Conservation (phyloP, 2,113 vertebrate genomes). For the Eptesicus fuscus region DNA sequence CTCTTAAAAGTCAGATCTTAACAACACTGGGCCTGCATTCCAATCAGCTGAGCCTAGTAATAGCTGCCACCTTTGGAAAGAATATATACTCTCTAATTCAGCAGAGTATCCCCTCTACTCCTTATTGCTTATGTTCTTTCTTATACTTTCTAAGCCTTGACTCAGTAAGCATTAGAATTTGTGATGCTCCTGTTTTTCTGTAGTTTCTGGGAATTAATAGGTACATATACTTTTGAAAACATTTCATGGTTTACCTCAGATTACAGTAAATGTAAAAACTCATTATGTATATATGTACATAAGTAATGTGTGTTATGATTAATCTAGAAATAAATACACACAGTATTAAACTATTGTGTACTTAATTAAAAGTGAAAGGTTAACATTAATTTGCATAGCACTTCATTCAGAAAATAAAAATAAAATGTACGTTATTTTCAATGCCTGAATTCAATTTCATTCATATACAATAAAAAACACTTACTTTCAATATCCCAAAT, state of each 20-base stretch:
- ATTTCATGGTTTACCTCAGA: neutral
- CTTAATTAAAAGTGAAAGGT: neutral
- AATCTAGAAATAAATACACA: neutral
- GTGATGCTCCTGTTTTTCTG: neutral
- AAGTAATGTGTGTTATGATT: neutral
- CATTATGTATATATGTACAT: neutral
- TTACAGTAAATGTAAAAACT: constrained; percentile 6
- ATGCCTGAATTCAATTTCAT: neutral
- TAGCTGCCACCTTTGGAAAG: neutral
- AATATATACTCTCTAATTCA: neutral
- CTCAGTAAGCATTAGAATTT: neutral
- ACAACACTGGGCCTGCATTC: neutral
- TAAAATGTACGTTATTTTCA: neutral
- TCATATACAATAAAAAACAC: neutral
- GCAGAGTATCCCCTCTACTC: neutral
- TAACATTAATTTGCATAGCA: neutral
- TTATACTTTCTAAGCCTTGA: neutral
- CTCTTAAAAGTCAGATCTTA: neutral
- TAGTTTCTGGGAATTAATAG: neutral
- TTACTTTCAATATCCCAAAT: constrained; percentile 14
- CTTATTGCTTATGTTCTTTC: neutral
- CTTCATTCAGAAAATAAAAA: constrained; percentile 21
- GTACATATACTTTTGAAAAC: constrained; percentile 1
- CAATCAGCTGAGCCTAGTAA: neutral
- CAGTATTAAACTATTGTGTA: neutral